These are phyloP conservation scores for Leptinotarsa haldemani DNA, from an alignment of 2,888 invertebrate species.

Conservation along the genomic window DNA sequence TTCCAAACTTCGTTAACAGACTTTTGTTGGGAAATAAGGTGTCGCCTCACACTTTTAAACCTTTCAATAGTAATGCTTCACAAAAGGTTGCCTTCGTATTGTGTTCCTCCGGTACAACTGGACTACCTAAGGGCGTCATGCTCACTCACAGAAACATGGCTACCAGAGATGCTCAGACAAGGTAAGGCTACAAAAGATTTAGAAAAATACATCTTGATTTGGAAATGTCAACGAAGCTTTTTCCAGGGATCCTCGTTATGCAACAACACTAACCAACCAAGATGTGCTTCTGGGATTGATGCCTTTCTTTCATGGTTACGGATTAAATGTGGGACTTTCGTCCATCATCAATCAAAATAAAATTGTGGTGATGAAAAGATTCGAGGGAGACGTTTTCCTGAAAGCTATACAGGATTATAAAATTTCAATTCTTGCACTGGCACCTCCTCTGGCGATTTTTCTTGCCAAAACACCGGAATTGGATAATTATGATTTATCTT, in stretches of 20 bases:
- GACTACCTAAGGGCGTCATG: conserved; percentile 76
- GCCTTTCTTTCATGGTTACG: conserved; percentile 55
- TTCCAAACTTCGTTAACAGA: conserved; percentile 34
- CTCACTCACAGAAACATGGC: conserved; percentile 71
- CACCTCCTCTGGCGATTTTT: conserved; percentile 86
- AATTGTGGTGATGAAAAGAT: conserved; percentile 50
- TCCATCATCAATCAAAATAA: conserved; percentile 40
- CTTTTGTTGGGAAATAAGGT: conserved; percentile 25
- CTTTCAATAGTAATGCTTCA: conserved; percentile 41
- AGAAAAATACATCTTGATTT: too few relatives aligned
- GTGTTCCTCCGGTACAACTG: conserved; percentile 79
- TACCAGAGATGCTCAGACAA: conserved; percentile 37
- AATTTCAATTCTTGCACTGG: conserved; percentile 75
- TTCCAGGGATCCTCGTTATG: conserved; percentile 43
- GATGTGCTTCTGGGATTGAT: conserved; percentile 43
- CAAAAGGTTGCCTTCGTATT: conserved; percentile 59
- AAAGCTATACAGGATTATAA: conserved; percentile 76
- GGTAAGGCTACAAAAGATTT: conserved; percentile 27
- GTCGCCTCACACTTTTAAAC: conserved; percentile 35
- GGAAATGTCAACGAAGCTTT: not conserved
- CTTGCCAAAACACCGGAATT: conserved; percentile 84
- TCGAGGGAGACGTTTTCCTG: conserved; percentile 71
- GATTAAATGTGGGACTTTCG: conserved; percentile 47
- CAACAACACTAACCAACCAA: not conserved
- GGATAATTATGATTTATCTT: conserved; percentile 78